Conservation (phyloP, 2,888 invertebrate species). For the Ochropleura leucogaster region DNA sequence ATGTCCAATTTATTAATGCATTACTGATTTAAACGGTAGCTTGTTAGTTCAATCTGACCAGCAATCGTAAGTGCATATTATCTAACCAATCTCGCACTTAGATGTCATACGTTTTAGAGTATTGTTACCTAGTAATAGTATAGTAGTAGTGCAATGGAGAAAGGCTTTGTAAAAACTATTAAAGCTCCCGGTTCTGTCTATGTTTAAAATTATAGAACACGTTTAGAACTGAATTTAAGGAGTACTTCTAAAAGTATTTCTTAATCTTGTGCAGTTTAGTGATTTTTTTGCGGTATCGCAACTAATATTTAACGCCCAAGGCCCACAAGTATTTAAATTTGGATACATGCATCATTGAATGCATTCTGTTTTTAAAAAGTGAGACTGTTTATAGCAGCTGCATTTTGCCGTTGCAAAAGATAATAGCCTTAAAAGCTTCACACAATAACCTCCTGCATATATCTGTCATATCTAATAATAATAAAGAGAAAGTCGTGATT, state of each 20-base stretch:
- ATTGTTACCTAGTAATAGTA: neutral
- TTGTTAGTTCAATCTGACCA: neutral
- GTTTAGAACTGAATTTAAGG: neutral
- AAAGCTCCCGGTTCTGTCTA: neutral
- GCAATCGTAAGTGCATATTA: slow-evolving; percentile 1
- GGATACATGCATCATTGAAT: slow-evolving; percentile 15
- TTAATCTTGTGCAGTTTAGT: neutral
- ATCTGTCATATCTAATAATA: slow-evolving; percentile 38
- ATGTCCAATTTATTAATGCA: slow-evolving; percentile 28
- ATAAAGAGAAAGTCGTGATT: slow-evolving; percentile 77
- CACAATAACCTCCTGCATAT: slow-evolving; percentile 28
- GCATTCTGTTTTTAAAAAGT: slow-evolving; percentile 26
- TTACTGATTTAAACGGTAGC: neutral
- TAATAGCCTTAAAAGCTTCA: slow-evolving; percentile 20
- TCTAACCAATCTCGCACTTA: slow-evolving; percentile 1
- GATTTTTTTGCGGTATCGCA: slow-evolving; percentile 6
- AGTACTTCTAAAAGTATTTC: neutral
- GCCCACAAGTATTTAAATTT: slow-evolving; percentile 38
- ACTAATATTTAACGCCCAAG: slow-evolving; percentile 13
- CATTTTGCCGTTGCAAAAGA: slow-evolving; percentile 23
- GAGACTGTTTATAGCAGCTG: slow-evolving; percentile 10
- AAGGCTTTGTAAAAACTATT: slow-evolving; percentile 9
- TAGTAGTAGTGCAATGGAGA: neutral
- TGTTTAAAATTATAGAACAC: neutral
- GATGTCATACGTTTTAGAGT: neutral